A percentile compares a stretch with the other conserved stretches of the same genome.
Evolutionary conservation across 2,888 invertebrate genomes (phyloP).

Genomic region (Ypsolopha sequella): DNA sequence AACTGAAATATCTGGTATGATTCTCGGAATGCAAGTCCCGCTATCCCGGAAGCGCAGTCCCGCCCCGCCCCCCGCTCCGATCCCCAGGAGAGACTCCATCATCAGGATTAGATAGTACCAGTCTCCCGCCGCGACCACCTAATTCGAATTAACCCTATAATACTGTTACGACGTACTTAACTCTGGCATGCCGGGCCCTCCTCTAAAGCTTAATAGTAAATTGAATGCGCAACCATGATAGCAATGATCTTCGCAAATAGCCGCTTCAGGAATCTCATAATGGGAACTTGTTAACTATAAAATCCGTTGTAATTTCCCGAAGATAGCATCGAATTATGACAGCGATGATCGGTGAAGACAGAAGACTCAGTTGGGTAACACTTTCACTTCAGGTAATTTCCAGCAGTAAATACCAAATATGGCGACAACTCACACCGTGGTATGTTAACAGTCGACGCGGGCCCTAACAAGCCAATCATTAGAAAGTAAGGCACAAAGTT

Average conservation of each 20-base stretch:
- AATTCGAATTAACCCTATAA: conserved; percentile 38
- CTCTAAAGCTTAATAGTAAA: conserved; percentile 38
- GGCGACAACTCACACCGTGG: conserved; percentile 24
- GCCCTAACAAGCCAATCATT: conserved; percentile 19
- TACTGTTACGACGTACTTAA: conserved; percentile 34
- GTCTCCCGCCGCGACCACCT: conserved; percentile 21
- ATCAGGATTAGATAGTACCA: no score
- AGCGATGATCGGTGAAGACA: background rate
- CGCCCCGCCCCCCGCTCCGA: conserved; percentile 27
- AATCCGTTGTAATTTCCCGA: conserved; percentile 2
- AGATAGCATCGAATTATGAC: background rate
- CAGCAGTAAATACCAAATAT: conserved; percentile 34
- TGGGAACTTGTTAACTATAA: background rate
- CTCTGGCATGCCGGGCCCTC: conserved; percentile 23
- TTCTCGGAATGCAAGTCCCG: conserved; percentile 36
- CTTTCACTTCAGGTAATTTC: conserved; percentile 51
- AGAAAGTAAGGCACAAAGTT: conserved; percentile 23
- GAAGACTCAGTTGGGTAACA: conserved; percentile 26
- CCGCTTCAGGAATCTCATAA: conserved; percentile 8
- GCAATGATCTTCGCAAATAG: conserved; percentile 15
- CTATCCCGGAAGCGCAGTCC: conserved; percentile 29
- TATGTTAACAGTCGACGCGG: conserved; percentile 2
- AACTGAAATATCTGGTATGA: background rate
- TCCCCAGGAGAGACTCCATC: conserved; percentile 26
- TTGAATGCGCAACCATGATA: conserved; percentile 27